These are phyloP conservation scores for Baronia brevicornis DNA, from an alignment of 2,888 invertebrate species.

Conservation along the genomic window DNA sequence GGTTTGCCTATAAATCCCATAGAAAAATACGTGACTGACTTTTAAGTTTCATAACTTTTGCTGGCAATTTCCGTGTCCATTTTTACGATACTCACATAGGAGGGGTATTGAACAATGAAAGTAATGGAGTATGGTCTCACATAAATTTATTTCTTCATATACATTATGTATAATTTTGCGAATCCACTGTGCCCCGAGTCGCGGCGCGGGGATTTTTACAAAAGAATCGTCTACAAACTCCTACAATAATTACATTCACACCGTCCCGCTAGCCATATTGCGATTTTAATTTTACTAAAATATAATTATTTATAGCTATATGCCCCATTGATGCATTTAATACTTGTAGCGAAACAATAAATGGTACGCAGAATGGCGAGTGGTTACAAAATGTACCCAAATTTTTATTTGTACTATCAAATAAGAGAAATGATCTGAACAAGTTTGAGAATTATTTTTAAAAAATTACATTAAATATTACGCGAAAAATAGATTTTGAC, in stretches of 20 bases:
- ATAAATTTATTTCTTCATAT: conserved; percentile 75
- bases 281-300: conserved; percentile 58
- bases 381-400: conserved; percentile 15
- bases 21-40: too few species aligned
- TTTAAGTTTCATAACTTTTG: too few species aligned
- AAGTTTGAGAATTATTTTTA: background rate
- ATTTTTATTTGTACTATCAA: conserved; percentile 21
- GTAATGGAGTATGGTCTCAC: conserved; percentile 56
- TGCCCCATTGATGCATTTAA: conserved; percentile 7
- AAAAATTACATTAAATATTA: background rate
- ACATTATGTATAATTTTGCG: conserved; percentile 74
- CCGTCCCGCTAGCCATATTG: conserved; percentile 45
- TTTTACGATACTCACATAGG: too few species aligned
- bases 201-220: conserved; percentile 66
- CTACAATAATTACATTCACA: conserved; percentile 56
- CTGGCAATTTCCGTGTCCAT: too few species aligned
- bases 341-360: conserved; percentile 7
- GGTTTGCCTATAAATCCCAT: too few species aligned
- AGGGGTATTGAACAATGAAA: too few species aligned
- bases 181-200: conserved; percentile 73
- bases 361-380: conserved; percentile 10
- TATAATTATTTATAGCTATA: conserved; percentile 41
- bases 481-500: too few species aligned
- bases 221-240: conserved; percentile 64
- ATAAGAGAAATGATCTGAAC: conserved; percentile 23